These are phyloP conservation scores for Pseudomyrmex sp. DNA, from an alignment of 1,140 invertebrate genomes.

Conservation along the genomic window DNA sequence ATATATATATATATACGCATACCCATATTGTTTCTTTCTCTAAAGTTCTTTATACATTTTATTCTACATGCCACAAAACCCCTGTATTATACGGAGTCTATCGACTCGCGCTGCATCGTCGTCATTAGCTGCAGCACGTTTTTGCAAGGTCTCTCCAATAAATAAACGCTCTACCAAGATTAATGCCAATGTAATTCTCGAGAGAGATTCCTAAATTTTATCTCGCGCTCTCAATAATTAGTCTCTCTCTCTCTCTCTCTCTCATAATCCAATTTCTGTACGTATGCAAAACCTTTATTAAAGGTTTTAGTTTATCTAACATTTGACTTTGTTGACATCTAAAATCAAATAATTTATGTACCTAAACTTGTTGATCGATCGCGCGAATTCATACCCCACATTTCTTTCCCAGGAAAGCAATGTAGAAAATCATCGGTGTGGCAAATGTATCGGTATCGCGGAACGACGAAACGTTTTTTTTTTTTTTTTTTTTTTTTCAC, in stretches of 20 bases:
- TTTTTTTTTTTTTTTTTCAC: too few species aligned
- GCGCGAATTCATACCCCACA: conserved; percentile 2
- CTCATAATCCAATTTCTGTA: neutral
- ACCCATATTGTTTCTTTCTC: conserved; percentile 59
- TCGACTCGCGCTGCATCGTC: neutral
- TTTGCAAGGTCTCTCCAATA: conserved; percentile 32
- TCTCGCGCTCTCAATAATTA: too few species aligned
- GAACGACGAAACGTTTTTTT: conserved; percentile 15
- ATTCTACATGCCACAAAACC: conserved; percentile 29
- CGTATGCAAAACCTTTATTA: too few species aligned
- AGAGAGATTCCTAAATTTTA: too few species aligned
- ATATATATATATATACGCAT: conserved; percentile 31
- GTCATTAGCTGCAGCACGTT: neutral
- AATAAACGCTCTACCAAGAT: neutral
- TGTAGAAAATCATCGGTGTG: conserved; percentile 16
- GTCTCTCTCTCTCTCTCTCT: neutral
- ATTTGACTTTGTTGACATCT: too few species aligned
- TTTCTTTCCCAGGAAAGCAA: conserved; percentile 21
- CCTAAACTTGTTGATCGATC: conserved; percentile 12
- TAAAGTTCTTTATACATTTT: conserved; percentile 52
- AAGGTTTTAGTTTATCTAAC: too few species aligned
- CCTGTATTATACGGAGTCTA: conserved; percentile 1
- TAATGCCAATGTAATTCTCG: neutral
- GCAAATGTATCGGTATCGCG: conserved; percentile 39
- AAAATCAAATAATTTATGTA: neutral